A percentile compares a stretch with the other conserved stretches of the same genome.
Evolutionary conservation across 2,888 invertebrate genomes (phyloP).

Genomic region (Orchestes rusci): DNA sequence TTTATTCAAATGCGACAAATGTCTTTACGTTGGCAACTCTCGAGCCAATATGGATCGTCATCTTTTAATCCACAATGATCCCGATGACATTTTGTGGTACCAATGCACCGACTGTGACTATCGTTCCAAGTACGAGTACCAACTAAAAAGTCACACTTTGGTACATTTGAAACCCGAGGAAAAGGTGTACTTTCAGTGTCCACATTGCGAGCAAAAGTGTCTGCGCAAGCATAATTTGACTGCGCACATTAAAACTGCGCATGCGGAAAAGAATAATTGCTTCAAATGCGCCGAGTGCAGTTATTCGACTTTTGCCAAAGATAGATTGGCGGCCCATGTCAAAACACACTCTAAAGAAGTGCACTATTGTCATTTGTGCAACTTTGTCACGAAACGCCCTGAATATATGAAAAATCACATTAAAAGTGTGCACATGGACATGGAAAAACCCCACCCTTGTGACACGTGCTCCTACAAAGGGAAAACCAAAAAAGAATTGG

Average conservation of each 20-base stretch:
- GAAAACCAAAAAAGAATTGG: conserved; percentile 18
- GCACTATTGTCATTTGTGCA: conserved; percentile 15
- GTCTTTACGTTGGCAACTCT: conserved; percentile 16
- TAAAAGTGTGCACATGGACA: conserved; percentile 12
- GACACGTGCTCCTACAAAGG: conserved; percentile 22
- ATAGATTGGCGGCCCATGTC: conserved; percentile 15
- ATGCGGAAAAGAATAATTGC: conserved; percentile 10
- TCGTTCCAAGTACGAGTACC: conserved; percentile 19
- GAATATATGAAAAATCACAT: conserved; percentile 14
- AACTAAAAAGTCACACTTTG: conserved; percentile 19
- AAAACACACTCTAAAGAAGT: conserved; percentile 18
- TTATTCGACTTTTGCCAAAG: conserved; percentile 17
- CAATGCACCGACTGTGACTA: conserved; percentile 19
- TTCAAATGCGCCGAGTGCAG: conserved; percentile 18
- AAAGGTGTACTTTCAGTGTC: conserved; percentile 17
- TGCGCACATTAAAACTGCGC: conserved; percentile 16
- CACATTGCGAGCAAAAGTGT: conserved; percentile 18
- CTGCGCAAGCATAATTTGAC: conserved; percentile 19
- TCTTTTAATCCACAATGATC: conserved; percentile 14
- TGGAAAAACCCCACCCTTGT: conserved; percentile 15
- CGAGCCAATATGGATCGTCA: conserved; percentile 18
- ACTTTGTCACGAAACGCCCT: conserved; percentile 17
- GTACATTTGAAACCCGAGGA: conserved; percentile 19
- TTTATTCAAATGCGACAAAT: conserved; percentile 14
- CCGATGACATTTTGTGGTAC: conserved; percentile 17